Evolutionary conservation across 92 coral and sea anemone species (phyloP).

Genomic region (Actinostola sp.): DNA sequence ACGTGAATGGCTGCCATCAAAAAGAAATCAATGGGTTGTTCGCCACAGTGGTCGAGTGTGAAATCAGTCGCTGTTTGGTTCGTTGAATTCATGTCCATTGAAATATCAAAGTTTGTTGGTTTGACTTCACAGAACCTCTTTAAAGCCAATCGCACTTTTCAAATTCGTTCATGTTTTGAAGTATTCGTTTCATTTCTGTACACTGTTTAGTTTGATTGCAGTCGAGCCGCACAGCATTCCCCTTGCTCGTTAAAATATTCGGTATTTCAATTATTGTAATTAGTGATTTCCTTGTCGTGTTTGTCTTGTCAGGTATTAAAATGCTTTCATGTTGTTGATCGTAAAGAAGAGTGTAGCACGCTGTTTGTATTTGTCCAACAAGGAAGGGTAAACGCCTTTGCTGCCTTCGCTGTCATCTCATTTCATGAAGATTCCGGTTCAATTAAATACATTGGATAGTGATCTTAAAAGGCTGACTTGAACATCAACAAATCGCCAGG

Average conservation of each 20-base stretch:
- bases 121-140: no score
- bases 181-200: no score
- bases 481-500: no score
- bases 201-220: no score
- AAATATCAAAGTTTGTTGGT: no score
- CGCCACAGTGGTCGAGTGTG: conserved; percentile 5
- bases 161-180: no score
- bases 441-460: background rate
- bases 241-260: no score
- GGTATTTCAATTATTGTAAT: no score
- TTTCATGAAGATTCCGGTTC: conserved; percentile 2
- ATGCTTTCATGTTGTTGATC: background rate
- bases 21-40: conserved; percentile 15
- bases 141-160: no score
- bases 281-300: no score
- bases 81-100: conserved; percentile 21
- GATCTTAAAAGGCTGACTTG: background rate
- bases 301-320: background rate
- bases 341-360: conserved; percentile 3
- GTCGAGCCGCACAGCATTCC: no score
- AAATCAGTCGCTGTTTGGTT: background rate
- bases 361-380: background rate
- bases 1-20: conserved; percentile 41
- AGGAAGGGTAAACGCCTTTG: background rate
- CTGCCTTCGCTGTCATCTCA: conserved; percentile 1